A percentile compares a stretch with the other conserved stretches of the same genome.
These are phyloP conservation scores for Chrysotoxum bicinctum DNA, from an alignment of 2,888 invertebrate genomes.

Conservation along the genomic window DNA sequence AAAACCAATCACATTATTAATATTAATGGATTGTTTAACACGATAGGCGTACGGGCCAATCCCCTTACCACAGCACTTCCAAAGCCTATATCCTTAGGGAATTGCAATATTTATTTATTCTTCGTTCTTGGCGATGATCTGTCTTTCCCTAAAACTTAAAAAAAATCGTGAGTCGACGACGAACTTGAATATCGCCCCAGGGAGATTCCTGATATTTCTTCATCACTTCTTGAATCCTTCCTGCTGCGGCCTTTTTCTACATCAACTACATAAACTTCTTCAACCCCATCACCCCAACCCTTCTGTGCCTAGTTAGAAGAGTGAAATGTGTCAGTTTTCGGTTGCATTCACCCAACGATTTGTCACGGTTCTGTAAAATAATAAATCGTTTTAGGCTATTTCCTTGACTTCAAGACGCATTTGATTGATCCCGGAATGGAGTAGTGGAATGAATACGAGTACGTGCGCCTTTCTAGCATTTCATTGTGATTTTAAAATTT, in stretches of 20 bases:
- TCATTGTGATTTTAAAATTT: constrained; percentile 43
- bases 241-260: not conserved
- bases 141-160: constrained; percentile 36
- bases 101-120: not conserved
- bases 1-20: constrained; percentile 76
- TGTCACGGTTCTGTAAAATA: constrained; percentile 64
- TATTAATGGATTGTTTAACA: constrained; percentile 79
- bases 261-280: too few relatives aligned
- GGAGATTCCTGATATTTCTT: constrained; percentile 53
- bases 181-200: constrained; percentile 41
- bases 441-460: not conserved
- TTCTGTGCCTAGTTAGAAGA: constrained; percentile 26
- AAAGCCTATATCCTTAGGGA: constrained; percentile 20
- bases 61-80: constrained; percentile 24
- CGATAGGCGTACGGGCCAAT: constrained; percentile 76
- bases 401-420: constrained; percentile 62
- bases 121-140: constrained; percentile 40
- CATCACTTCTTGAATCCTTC: constrained; percentile 41
- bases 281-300: too few relatives aligned
- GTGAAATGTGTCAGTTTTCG: constrained; percentile 69
- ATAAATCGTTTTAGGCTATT: constrained; percentile 68
- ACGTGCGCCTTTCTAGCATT: constrained; percentile 2
- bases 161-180: constrained; percentile 21
- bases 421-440: constrained; percentile 64
- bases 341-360: constrained; percentile 63